Percentiles rank a stretch among this genome's conserved stretches.
phyloP scores from a whole-genome alignment of 2,113 vertebrate species.

The Hydrolagus affinis region DNA sequence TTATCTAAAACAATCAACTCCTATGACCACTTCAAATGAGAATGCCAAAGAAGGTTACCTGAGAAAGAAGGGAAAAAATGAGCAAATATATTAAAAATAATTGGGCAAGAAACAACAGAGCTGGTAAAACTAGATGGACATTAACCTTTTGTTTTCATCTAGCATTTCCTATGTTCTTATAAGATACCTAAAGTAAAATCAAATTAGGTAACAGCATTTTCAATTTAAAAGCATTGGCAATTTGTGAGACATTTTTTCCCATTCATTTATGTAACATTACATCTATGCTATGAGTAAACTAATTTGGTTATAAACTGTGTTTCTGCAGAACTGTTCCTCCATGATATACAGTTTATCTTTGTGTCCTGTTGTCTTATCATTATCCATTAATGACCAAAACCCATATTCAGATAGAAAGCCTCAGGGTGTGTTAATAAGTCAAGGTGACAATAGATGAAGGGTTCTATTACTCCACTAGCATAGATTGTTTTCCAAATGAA shows the following conservation, averaged over 20 bases:
- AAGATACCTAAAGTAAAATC: not conserved
- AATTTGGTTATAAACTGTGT: not conserved
- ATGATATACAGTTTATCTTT: not conserved
- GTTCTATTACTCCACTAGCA: not conserved
- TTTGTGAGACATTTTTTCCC: not conserved
- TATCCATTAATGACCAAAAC: not conserved
- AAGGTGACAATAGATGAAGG: not conserved
- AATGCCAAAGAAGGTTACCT: no score
- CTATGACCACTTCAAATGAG: no score
- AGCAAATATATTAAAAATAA: no score
- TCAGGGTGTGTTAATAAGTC: not conserved
- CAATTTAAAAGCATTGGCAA: not conserved
- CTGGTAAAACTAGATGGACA: no score
- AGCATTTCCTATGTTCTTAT: no score
- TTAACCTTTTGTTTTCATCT: no score
- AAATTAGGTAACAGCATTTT: not conserved
- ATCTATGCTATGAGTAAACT: not conserved
- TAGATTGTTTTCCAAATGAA: conserved; percentile 5
- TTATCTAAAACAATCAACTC: no score
- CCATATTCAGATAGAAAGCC: not conserved
- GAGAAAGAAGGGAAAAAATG: no score
- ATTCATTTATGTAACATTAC: not conserved
- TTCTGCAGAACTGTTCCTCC: not conserved
- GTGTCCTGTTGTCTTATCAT: not conserved
- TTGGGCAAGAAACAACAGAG: no score